These are phyloP conservation scores for Eucera pruinosa DNA, from an alignment of 2,888 invertebrate species.

Conservation along the genomic window DNA sequence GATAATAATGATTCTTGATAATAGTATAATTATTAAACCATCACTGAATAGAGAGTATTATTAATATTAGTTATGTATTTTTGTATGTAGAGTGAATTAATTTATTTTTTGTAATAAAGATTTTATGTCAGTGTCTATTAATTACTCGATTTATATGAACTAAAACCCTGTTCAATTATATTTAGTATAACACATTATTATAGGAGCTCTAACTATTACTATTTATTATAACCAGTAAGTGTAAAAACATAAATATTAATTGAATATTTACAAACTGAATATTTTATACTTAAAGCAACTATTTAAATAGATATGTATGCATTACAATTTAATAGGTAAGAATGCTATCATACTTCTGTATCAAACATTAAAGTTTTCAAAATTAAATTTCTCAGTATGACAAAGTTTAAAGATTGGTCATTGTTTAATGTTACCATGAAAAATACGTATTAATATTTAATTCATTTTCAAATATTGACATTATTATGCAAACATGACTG, in stretches of 20 bases:
- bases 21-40: conserved; percentile 72
- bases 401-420: too few relatives aligned
- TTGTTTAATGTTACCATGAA: too few relatives aligned
- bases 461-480: too few relatives aligned
- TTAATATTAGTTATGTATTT: conserved; percentile 81
- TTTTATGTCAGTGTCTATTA: conserved; percentile 70
- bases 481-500: too few relatives aligned
- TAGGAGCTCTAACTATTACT: neutral
- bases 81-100: conserved; percentile 82
- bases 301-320: too few relatives aligned
- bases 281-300: too few relatives aligned
- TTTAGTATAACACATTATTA: neutral
- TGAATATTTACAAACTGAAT: neutral
- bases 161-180: conserved; percentile 4
- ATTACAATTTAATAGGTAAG: too few relatives aligned
- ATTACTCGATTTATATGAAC: conserved; percentile 12
- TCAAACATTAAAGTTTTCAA: too few relatives aligned
- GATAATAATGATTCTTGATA: conserved; percentile 53
- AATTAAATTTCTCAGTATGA: too few relatives aligned
- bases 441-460: too few relatives aligned
- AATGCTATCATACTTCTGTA: too few relatives aligned
- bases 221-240: neutral
- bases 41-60: conserved; percentile 81
- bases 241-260: neutral
- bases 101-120: conserved; percentile 82